Conservation (phyloP, 1,140 invertebrate species). For the Drosophila rhopaloa region DNA sequence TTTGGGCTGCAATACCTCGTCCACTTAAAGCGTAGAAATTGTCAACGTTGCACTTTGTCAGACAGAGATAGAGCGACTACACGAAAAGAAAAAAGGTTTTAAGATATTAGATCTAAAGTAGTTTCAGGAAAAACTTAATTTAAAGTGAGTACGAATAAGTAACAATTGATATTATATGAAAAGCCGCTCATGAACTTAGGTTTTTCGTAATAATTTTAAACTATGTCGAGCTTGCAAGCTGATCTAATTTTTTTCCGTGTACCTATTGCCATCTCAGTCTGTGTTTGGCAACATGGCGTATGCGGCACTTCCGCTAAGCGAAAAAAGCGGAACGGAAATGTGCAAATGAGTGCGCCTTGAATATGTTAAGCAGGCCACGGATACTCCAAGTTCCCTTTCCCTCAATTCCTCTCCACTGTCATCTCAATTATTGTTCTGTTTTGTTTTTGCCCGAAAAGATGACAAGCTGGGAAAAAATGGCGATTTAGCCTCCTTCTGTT, state of each 20-base stretch:
- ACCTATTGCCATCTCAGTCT: slow-evolving; percentile 16
- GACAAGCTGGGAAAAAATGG: slow-evolving; percentile 52
- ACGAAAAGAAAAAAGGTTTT: neutral
- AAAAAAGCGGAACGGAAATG: slow-evolving; percentile 68
- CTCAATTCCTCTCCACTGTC: slow-evolving; percentile 5
- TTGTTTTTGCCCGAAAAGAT: slow-evolving; percentile 45
- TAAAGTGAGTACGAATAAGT: too few relatives aligned
- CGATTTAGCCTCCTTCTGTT: slow-evolving; percentile 33
- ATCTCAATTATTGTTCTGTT: slow-evolving; percentile 42
- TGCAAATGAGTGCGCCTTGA: slow-evolving; percentile 75
- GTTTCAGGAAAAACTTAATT: too few relatives aligned
- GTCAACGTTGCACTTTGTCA: slow-evolving; percentile 64
- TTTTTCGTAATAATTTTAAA: too few relatives aligned
- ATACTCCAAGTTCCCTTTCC: slow-evolving; percentile 6
- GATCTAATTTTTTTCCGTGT: neutral
- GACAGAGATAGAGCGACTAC: slow-evolving; percentile 3
- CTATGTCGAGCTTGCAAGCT: neutral
- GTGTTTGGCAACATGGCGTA: slow-evolving; percentile 51
- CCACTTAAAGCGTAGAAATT: slow-evolving; percentile 58
- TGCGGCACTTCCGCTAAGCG: slow-evolving; percentile 50
- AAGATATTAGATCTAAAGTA: neutral
- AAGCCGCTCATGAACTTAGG: too few relatives aligned
- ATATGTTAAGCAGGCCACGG: slow-evolving; percentile 66
- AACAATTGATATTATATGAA: too few relatives aligned
- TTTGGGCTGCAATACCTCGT: slow-evolving; percentile 46